Percentiles rank a stretch among this genome's conserved stretches.
phyloP scores from a whole-genome alignment of 2,113 vertebrate species.

The Phylloscopus trochilus region DNA sequence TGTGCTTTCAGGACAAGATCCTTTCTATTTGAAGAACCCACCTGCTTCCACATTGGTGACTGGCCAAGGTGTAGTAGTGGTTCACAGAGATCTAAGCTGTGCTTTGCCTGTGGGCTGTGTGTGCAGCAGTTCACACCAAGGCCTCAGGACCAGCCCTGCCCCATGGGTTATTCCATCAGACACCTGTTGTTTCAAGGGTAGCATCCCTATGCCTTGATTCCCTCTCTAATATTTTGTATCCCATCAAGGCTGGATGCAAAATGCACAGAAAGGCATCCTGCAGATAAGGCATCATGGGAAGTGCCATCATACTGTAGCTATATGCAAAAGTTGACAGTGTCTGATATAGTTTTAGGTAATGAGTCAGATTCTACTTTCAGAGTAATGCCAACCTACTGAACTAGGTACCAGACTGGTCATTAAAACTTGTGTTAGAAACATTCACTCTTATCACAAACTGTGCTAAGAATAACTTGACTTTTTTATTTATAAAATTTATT shows the following conservation, averaged over 20 bases:
- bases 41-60: not conserved
- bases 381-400: not conserved
- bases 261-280: not conserved
- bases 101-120: not conserved
- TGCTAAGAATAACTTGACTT: not conserved
- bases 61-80: not conserved
- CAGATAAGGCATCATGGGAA: not conserved
- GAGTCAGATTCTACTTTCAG: not conserved
- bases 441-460: not conserved
- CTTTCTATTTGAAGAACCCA: not conserved
- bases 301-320: not conserved
- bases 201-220: not conserved
- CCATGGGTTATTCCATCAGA: not conserved
- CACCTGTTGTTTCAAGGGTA: not conserved
- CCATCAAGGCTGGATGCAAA: not conserved
- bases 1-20: not conserved
- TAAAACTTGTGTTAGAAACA: not conserved
- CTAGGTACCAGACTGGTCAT: not conserved
- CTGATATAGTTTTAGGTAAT: not conserved
- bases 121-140: not conserved
- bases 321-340: not conserved
- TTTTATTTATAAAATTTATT: not conserved
- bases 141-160: not conserved
- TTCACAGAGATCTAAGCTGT: not conserved
- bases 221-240: not conserved